phyloP scores from a whole-genome alignment of 2,797 vertebrate genomes.

The Orestias chungarensis region DNA sequence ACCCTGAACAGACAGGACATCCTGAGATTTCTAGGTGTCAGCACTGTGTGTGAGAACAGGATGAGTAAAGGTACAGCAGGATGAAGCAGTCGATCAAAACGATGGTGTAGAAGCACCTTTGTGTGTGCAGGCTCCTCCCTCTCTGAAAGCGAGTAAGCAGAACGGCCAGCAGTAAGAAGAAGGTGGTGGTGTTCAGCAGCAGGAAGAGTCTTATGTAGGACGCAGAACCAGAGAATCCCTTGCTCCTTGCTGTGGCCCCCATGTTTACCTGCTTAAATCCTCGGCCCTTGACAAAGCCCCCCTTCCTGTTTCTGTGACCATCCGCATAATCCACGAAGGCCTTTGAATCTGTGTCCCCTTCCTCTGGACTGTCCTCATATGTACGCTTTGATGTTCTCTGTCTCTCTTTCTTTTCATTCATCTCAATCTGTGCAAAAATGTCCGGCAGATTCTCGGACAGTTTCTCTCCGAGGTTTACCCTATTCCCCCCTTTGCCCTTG shows the following conservation, averaged over 20 bases:
- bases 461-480: slow-evolving; percentile 80
- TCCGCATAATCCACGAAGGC: slow-evolving; percentile 91
- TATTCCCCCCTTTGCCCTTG: slow-evolving; percentile 83
- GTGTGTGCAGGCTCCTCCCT: slow-evolving; percentile 88
- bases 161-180: slow-evolving; percentile 91
- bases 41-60: slow-evolving; percentile 92
- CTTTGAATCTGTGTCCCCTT: slow-evolving; percentile 87
- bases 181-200: slow-evolving; percentile 92
- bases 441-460: slow-evolving; percentile 88
- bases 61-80: slow-evolving; percentile 93
- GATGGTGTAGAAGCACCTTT: slow-evolving; percentile 91
- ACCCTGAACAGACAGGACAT: slow-evolving; percentile 3
- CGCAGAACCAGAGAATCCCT: slow-evolving; percentile 77
- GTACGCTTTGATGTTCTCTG: slow-evolving; percentile 86
- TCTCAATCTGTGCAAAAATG: slow-evolving; percentile 95
- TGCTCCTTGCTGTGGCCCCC: slow-evolving; percentile 75
- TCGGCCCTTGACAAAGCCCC: slow-evolving; percentile 72
- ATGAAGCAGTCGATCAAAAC: slow-evolving; percentile 92
- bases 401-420: slow-evolving; percentile 88
- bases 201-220: slow-evolving; percentile 93
- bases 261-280: slow-evolving; percentile 81
- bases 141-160: slow-evolving; percentile 90
- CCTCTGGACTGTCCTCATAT: slow-evolving; percentile 88
- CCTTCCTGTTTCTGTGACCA: slow-evolving; percentile 81
- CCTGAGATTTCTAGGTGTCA: slow-evolving; percentile 61